These are phyloP conservation scores for Macrophya annulata DNA, from an alignment of 2,888 invertebrate species.

Conservation along the genomic window DNA sequence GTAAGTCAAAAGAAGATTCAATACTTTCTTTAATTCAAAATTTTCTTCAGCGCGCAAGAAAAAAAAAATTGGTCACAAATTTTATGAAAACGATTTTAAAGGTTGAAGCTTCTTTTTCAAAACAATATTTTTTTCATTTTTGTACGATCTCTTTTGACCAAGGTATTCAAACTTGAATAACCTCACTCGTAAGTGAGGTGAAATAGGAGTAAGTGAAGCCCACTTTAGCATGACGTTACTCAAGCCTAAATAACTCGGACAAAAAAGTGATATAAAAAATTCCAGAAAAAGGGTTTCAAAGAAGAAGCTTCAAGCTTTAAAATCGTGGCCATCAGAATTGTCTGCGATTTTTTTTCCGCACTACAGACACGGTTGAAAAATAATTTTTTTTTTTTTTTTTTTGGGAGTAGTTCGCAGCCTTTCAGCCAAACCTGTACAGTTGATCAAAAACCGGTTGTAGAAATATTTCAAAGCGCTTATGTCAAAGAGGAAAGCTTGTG, in stretches of 20 bases:
- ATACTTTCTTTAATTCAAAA: no score
- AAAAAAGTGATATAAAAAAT: neutral
- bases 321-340: neutral
- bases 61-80: neutral
- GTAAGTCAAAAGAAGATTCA: no score
- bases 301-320: no score
- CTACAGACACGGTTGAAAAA: neutral
- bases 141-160: neutral
- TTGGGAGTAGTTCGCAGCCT: neutral
- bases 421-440: no score
- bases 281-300: neutral
- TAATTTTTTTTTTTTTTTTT: neutral
- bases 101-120: neutral
- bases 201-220: neutral
- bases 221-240: neutral
- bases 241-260: neutral
- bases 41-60: neutral
- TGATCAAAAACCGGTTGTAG: no score
- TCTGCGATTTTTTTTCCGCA: neutral
- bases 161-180: neutral
- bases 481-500: neutral
- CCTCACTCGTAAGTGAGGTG: neutral
- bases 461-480: neutral
- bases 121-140: neutral
- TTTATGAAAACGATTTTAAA: neutral